A percentile compares a stretch with the other conserved stretches of the same genome.
These are phyloP conservation scores for Amblyopsis hoosieri DNA, from an alignment of 2,797 vertebrate genomes.

Conservation along the genomic window DNA sequence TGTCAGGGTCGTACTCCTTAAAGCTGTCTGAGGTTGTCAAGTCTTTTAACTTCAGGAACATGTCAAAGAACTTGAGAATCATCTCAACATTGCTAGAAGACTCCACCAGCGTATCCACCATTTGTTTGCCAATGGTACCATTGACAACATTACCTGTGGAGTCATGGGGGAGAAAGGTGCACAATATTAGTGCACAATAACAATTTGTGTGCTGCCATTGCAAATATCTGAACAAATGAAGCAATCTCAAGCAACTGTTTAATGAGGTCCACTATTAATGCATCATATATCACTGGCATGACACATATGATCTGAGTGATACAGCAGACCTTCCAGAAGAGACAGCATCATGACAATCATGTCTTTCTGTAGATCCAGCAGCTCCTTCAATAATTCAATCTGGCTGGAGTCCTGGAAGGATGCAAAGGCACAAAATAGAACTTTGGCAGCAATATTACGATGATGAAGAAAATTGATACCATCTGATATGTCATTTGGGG, in stretches of 20 bases:
- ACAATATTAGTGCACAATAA: constrained; percentile 3
- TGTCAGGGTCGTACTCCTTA: constrained; percentile 91
- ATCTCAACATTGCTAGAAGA: constrained; percentile 98
- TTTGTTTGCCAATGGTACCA: constrained; percentile 98
- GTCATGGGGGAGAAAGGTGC: background rate
- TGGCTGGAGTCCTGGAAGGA: constrained; percentile 92
- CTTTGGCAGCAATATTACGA: constrained; percentile 25
- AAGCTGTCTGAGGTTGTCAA: constrained; percentile 95
- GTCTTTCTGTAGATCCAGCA: constrained; percentile 97
- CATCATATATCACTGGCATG: background rate
- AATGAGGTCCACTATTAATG: constrained; percentile 16
- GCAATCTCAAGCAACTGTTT: constrained; percentile 1
- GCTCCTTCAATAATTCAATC: constrained; percentile 96
- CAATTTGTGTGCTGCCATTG: constrained; percentile 6
- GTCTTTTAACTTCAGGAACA: constrained; percentile 99
- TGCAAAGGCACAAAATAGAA: constrained; percentile 36
- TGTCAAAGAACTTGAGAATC: constrained; percentile 99
- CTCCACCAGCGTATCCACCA: constrained; percentile 98
- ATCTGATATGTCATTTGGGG: no score
- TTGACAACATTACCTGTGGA: constrained; percentile 96
- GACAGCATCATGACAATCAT: constrained; percentile 99
- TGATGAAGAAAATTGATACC: background rate
- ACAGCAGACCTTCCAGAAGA: constrained; percentile 90
- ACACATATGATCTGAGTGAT: constrained; percentile 1
- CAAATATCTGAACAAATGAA: constrained; percentile 31